Evolutionary conservation across 2,113 vertebrate species (phyloP).

Genomic region (Motacilla tschutschensis): DNA sequence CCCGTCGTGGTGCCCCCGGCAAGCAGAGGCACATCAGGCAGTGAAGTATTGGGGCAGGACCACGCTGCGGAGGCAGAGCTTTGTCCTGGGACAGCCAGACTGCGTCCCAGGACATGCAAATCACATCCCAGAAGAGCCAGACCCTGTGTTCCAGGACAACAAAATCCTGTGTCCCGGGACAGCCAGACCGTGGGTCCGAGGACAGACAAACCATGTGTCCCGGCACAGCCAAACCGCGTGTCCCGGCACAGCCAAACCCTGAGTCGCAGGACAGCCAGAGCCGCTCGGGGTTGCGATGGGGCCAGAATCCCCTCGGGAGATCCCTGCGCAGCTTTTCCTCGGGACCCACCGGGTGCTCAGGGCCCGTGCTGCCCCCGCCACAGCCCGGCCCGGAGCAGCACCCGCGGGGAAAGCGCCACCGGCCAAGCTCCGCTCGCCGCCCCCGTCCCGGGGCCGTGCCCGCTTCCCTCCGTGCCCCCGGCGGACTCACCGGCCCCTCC

Average conservation of each 20-base stretch:
- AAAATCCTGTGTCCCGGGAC: neutral
- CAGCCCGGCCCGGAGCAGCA: neutral
- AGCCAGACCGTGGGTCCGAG: neutral
- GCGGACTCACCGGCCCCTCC: neutral
- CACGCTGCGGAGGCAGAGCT: neutral
- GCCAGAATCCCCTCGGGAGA: too few relatives aligned
- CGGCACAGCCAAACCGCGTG: neutral
- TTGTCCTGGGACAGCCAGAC: neutral
- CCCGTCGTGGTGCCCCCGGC: fast-evolving
- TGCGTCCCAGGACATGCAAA: neutral
- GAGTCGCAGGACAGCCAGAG: fast-evolving
- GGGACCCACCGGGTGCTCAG: neutral
- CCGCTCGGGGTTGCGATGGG: neutral
- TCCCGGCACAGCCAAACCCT: fast-evolving
- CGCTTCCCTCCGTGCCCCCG: neutral
- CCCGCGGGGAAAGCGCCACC: too few relatives aligned
- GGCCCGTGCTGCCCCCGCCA: neutral
- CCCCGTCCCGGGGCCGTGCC: neutral
- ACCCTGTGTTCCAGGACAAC: neutral
- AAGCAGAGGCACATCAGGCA: neutral
- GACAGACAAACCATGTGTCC: neutral
- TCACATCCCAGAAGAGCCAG: neutral
- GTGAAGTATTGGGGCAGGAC: neutral
- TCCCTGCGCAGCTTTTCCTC: neutral
- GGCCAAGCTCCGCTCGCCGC: neutral